A percentile compares a stretch with the other conserved stretches of the same genome.
Conservation (phyloP, 2,797 vertebrate species). For the Channallabes apus region DNA sequence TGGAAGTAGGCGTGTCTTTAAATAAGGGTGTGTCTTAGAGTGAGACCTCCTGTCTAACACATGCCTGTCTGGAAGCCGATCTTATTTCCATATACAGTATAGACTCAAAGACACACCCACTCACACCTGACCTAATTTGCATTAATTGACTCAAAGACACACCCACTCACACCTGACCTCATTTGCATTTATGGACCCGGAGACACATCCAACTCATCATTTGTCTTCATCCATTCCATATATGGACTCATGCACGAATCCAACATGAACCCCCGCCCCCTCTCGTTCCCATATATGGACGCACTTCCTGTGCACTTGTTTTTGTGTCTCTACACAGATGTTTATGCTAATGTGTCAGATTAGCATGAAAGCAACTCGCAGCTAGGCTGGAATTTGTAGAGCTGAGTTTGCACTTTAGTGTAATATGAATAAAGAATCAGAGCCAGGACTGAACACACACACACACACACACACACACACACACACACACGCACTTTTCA, state of each 20-base stretch:
- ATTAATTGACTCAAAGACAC: neutral
- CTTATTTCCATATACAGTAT: neutral
- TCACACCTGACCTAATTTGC: neutral
- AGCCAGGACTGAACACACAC: neutral
- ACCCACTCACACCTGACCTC: neutral
- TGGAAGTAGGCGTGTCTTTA: conserved; percentile 3
- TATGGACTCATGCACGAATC: neutral
- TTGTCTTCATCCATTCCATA: neutral
- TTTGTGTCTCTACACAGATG: conserved; percentile 10
- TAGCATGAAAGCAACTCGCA: conserved; percentile 8
- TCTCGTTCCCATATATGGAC: neutral
- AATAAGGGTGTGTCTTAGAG: neutral
- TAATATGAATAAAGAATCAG: conserved; percentile 17
- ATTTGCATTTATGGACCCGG: neutral
- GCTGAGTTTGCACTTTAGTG: conserved; percentile 2
- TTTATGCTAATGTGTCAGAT: conserved; percentile 32
- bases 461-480: neutral
- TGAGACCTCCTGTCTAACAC: neutral
- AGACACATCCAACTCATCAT: neutral
- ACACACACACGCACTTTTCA: neutral
- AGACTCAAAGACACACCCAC: neutral
- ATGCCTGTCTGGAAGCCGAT: neutral
- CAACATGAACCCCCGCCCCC: neutral
- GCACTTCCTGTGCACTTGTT: neutral
- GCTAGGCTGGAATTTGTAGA: conserved; percentile 24